These are phyloP conservation scores for Andrena fulva DNA, from an alignment of 2,888 invertebrate genomes.

Conservation along the genomic window DNA sequence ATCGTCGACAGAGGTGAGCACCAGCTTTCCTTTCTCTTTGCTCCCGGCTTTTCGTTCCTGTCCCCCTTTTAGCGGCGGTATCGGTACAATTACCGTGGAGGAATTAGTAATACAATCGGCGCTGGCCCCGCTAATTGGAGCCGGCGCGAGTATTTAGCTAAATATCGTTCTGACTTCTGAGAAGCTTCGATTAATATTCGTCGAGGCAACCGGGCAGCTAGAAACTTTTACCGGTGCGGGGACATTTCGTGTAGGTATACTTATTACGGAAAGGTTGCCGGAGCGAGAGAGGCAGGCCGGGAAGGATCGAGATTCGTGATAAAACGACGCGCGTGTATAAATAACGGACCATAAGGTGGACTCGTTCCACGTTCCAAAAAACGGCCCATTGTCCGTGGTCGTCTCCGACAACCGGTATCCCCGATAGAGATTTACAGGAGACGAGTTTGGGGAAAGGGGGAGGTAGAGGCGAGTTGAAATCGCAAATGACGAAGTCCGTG, in stretches of 20 bases:
- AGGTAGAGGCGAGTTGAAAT: conserved; percentile 61
- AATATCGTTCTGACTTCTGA: no score
- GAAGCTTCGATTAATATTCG: no score
- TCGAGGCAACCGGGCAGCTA: no score
- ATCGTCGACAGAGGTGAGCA: conserved; percentile 97
- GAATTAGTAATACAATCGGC: conserved; percentile 12
- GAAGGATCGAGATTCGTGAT: conserved; percentile 59
- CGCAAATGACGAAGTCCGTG: conserved; percentile 72
- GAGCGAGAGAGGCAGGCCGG: conserved; percentile 17
- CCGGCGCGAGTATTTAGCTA: neutral
- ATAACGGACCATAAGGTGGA: conserved; percentile 72
- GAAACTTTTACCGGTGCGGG: no score
- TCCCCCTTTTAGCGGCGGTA: neutral
- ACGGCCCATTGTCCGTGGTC: conserved; percentile 76
- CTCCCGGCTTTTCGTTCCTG: neutral
- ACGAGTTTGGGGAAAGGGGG: conserved; percentile 57
- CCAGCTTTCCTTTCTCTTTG: conserved; percentile 36
- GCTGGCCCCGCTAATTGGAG: conserved; percentile 33
- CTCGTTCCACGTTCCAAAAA: conserved; percentile 76
- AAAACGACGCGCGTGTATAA: conserved; percentile 50
- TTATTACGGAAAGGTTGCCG: no score
- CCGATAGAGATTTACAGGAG: conserved; percentile 78
- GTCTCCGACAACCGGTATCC: conserved; percentile 75
- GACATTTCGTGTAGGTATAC: no score
- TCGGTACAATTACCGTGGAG: conserved; percentile 6